These are phyloP conservation scores for Limnodromus scolopaceus DNA, from an alignment of 2,797 vertebrate genomes.

Conservation along the genomic window DNA sequence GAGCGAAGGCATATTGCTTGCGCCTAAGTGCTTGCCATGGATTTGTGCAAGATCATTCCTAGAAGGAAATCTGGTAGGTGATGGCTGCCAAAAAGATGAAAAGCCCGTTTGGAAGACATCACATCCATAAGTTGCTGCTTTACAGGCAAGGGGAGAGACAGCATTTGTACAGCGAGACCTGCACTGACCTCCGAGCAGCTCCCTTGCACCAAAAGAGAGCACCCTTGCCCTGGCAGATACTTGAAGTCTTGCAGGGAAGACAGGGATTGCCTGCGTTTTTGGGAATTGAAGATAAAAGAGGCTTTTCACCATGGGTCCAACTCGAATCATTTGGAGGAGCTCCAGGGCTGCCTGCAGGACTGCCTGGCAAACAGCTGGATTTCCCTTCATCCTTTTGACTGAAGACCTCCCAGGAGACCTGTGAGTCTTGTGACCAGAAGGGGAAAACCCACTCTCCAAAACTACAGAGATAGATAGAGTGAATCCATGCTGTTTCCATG, in stretches of 20 bases:
- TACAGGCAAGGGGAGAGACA: not conserved
- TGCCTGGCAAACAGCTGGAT: not conserved
- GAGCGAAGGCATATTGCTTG: not conserved
- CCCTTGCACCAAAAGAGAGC: not conserved
- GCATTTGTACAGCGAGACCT: not conserved
- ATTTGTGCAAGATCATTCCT: constrained; percentile 26
- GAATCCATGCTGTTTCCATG: not conserved
- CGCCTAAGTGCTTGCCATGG: not conserved
- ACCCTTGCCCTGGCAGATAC: not conserved
- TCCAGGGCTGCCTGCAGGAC: not conserved
- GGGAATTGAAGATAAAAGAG: not conserved
- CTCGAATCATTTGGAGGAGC: not conserved
- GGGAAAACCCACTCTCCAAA: not conserved
- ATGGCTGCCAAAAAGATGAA: constrained; percentile 4
- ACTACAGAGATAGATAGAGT: not conserved
- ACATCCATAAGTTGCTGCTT: not conserved
- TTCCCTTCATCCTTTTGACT: not conserved
- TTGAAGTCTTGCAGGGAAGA: not conserved
- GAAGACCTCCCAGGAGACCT: not conserved
- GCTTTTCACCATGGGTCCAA: not conserved
- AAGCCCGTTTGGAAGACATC: not conserved
- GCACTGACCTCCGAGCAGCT: not conserved
- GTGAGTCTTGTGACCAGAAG: not conserved
- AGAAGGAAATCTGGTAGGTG: constrained; percentile 40
- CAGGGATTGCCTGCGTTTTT: not conserved